Evolutionary conservation across 2,113 vertebrate genomes (phyloP), one percentile per base, ranked within the genome.

Genomic region (Colaptes auratus): DNA sequence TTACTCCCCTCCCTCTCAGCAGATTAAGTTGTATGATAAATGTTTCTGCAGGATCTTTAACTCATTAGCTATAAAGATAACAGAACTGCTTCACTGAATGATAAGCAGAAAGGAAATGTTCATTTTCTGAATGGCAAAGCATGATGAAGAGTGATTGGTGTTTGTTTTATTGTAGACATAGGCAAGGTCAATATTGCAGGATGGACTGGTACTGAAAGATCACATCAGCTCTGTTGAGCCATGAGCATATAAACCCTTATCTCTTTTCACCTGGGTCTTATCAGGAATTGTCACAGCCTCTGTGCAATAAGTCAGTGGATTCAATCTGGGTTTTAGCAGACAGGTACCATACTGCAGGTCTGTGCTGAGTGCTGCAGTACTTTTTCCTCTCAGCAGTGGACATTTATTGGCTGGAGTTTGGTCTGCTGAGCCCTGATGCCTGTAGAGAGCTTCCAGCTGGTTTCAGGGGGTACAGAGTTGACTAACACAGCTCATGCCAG

Each of bases 201-300:
- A 20, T 92, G 91, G 72, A 35, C 60, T 66, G 28, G 25, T 39
- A 4, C 27, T 61, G 69, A 72, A 9, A 65, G 65, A 50, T 71
- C 46, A 36, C 86, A 64, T 71, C 73, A 87, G 66, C 64, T 81
- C 39, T 71, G 72, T 52, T 63, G 55, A 82, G 63, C 75, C 48
- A 19, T 9, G 13, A 69, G 39, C 70, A 12, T 70, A 59, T 36
- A 7, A 76, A 24, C 36, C 27, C 78, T 90, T 88, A 48, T 46
- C 89, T 93, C 4, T 50, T 63, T 56, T 89, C 75, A 24, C 55
- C 2, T 74, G 64, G 64, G 56, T 31, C 36, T 91, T 91, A 87
- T 85, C 87, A 24, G 71, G 31, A 20, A 4, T 36, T 91, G 82
- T 16, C 72, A 79, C 66, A 80, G 74, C 71, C 31, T 27, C 2